These are phyloP conservation scores for Eulemur rufifrons DNA, from an alignment of 2,113 vertebrate species.

Conservation along the genomic window DNA sequence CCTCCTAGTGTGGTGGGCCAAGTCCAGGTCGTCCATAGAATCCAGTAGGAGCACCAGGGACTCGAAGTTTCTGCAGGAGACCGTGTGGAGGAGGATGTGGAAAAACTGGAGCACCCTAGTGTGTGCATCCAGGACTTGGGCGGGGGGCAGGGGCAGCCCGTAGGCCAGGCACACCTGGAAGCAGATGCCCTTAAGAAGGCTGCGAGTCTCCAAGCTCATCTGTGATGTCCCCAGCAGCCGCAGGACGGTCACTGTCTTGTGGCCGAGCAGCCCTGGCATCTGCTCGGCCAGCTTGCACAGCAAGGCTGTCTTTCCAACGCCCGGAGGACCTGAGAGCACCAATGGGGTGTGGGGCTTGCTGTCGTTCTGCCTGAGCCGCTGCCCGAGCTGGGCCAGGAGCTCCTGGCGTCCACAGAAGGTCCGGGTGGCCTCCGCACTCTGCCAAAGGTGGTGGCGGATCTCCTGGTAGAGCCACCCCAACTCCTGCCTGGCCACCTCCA, in stretches of 20 bases:
- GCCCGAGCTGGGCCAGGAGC: constrained; percentile 83
- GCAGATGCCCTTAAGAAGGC: constrained; percentile 84
- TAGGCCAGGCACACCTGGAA: constrained; percentile 85
- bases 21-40: constrained; percentile 83
- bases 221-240: constrained; percentile 83
- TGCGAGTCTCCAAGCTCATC: constrained; percentile 74
- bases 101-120: constrained; percentile 83
- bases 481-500: background rate
- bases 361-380: constrained; percentile 76
- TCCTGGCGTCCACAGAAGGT: constrained; percentile 83
- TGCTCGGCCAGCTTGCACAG: constrained; percentile 84
- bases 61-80: constrained; percentile 79
- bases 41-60: constrained; percentile 87
- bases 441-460: constrained; percentile 77
- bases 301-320: constrained; percentile 87
- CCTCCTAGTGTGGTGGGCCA: constrained; percentile 51
- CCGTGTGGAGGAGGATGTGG: constrained; percentile 78
- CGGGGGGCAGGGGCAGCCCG: constrained; percentile 79
- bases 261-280: constrained; percentile 71
- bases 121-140: constrained; percentile 74
- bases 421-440: constrained; percentile 67
- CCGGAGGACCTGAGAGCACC: constrained; percentile 83
- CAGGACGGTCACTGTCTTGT: constrained; percentile 72
- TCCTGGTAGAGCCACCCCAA: constrained; percentile 80
- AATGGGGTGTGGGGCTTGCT: constrained; percentile 74